Conservation (phyloP, 2,113 vertebrate species). For the Malurus alboscapulatus region DNA sequence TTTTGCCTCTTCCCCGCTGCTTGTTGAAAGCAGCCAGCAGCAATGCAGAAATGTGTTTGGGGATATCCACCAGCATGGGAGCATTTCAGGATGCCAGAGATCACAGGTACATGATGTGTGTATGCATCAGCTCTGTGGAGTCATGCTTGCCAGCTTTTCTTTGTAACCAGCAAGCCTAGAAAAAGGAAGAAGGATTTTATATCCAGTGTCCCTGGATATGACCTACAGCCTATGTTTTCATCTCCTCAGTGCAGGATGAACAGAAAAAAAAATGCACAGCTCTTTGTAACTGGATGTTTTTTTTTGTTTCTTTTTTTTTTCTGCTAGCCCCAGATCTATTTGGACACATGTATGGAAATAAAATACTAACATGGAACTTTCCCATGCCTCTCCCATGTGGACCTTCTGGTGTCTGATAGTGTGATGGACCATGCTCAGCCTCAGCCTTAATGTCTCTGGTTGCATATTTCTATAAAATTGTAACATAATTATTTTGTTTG, state of each 20-base stretch:
- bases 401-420: background rate
- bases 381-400: background rate
- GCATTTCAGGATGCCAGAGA: background rate
- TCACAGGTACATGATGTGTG: fast-evolving
- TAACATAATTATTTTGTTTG: background rate
- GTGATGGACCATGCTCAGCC: background rate
- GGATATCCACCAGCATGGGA: background rate
- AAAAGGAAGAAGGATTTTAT: background rate
- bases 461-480: background rate
- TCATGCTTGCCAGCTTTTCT: background rate
- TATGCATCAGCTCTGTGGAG: background rate
- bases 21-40: background rate
- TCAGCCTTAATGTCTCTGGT: background rate
- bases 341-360: background rate
- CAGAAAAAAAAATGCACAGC: background rate
- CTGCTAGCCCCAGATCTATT: background rate
- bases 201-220: background rate
- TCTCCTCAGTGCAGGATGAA: background rate
- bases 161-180: background rate
- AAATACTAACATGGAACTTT: background rate
- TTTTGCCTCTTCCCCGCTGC: background rate
- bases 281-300: background rate
- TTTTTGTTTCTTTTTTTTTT: background rate
- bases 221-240: background rate
- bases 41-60: background rate